Evolutionary conservation across 1,140 invertebrate genomes (phyloP).

Genomic region (Brachionus calyciflorus): DNA sequence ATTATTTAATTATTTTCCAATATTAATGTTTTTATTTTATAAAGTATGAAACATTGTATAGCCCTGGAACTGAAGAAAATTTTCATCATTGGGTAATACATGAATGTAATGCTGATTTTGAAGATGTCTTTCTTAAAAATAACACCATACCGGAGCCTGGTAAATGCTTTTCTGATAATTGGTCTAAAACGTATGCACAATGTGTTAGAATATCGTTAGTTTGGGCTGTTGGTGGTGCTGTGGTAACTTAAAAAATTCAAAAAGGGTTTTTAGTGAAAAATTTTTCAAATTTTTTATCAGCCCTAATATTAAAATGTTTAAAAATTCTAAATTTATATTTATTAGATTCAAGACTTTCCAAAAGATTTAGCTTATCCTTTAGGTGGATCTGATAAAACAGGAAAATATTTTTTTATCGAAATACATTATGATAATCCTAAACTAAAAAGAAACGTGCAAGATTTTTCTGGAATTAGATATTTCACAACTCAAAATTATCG

Average conservation of each 20-base stretch:
- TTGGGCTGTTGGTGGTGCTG: constrained; percentile 14
- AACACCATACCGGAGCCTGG: background rate
- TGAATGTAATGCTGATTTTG: background rate
- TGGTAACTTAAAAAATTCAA: too few species aligned
- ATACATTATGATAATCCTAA: constrained; percentile 40
- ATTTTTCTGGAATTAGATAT: background rate
- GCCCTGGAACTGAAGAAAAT: background rate
- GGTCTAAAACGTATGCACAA: background rate
- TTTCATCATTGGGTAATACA: constrained; percentile 1
- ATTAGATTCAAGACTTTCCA: constrained; percentile 37
- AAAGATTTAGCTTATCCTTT: constrained; percentile 26
- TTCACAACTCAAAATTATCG: constrained; percentile 31
- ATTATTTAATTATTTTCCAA: too few species aligned
- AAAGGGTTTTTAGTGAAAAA: too few species aligned
- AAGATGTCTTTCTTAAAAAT: background rate
- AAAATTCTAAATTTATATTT: background rate
- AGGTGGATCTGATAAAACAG: background rate
- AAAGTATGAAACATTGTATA: constrained; percentile 37
- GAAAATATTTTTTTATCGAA: constrained; percentile 28
- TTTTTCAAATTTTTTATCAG: too few species aligned
- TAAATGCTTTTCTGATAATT: background rate
- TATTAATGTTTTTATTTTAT: too few species aligned
- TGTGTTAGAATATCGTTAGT: background rate
- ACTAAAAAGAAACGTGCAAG: background rate
- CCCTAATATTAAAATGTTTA: background rate